Percentiles rank a stretch among this genome's conserved stretches.
phyloP scores from a whole-genome alignment of 2,888 invertebrate species.

The Eubasilissa splendida region DNA sequence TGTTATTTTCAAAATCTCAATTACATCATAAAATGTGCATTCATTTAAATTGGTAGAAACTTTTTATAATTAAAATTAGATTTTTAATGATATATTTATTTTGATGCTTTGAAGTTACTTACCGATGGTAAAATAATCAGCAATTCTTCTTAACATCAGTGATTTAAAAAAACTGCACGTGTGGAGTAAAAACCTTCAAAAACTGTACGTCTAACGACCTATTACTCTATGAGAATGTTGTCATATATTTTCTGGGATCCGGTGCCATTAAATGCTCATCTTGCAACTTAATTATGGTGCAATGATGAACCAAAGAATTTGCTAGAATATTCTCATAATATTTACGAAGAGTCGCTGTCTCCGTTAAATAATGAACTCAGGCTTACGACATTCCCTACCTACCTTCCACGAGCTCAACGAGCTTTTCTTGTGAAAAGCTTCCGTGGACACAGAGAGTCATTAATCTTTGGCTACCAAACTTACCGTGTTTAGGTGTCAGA shows the following conservation, averaged over 20 bases:
- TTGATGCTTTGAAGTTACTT: too few species aligned
- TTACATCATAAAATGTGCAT: too few species aligned
- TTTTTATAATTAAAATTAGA: too few species aligned
- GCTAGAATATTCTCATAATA: conserved; percentile 1
- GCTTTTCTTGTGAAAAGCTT: conserved; percentile 32
- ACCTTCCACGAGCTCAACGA: conserved; percentile 2
- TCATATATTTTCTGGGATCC: not conserved
- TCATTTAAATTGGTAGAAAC: too few species aligned
- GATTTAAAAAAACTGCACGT: too few species aligned
- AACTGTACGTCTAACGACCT: not conserved
- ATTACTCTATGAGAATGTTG: not conserved
- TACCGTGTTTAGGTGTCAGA: not conserved
- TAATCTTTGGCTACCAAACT: conserved; percentile 21
- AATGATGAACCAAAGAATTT: conserved; percentile 5
- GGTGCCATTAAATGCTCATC: not conserved
- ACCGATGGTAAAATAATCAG: too few species aligned
- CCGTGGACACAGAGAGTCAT: conserved; percentile 27
- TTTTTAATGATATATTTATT: too few species aligned
- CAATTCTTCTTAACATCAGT: too few species aligned
- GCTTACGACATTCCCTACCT: conserved; percentile 10
- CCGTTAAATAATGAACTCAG: conserved; percentile 3
- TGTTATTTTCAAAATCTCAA: too few species aligned
- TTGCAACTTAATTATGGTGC: conserved; percentile 14
- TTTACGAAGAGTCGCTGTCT: not conserved
- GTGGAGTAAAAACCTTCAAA: not conserved